Conservation (phyloP, 2,113 vertebrate genomes). For the Jacana jacana region DNA sequence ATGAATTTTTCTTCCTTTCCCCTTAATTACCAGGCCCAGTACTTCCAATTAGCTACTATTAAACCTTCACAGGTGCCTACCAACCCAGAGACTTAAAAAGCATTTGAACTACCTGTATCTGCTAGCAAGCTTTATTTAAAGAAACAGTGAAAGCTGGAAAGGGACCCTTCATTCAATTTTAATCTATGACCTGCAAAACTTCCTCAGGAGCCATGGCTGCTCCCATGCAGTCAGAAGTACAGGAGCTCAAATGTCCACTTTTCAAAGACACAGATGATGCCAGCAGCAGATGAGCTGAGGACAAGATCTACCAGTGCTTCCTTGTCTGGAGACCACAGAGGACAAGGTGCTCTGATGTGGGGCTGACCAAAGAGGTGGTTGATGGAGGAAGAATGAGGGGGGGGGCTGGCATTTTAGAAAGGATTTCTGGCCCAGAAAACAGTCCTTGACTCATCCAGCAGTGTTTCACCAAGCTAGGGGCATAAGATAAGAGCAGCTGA, state of each 20-base stretch:
- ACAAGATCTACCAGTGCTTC: background rate
- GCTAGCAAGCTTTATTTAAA: background rate
- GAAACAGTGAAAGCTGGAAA: background rate
- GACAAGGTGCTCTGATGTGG: background rate
- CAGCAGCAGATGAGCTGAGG: background rate
- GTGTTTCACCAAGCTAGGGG: fast-evolving
- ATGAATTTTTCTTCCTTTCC: background rate
- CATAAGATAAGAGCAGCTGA: background rate
- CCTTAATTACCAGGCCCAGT: background rate
- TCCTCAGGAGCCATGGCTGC: background rate
- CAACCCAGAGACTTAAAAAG: background rate
- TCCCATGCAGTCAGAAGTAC: background rate
- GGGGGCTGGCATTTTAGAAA: background rate
- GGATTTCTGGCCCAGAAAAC: background rate
- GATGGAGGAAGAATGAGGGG: background rate
- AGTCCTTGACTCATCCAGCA: background rate
- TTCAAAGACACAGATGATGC: background rate
- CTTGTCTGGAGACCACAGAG: background rate
- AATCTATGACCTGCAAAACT: background rate
- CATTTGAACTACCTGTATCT: background rate
- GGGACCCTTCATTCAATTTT: background rate
- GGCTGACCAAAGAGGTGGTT: background rate
- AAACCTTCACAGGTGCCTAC: background rate
- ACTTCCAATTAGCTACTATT: background rate
- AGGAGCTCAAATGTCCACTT: background rate